These are phyloP conservation scores for Synergus japonicus DNA, from an alignment of 2,888 invertebrate species.

Conservation along the genomic window DNA sequence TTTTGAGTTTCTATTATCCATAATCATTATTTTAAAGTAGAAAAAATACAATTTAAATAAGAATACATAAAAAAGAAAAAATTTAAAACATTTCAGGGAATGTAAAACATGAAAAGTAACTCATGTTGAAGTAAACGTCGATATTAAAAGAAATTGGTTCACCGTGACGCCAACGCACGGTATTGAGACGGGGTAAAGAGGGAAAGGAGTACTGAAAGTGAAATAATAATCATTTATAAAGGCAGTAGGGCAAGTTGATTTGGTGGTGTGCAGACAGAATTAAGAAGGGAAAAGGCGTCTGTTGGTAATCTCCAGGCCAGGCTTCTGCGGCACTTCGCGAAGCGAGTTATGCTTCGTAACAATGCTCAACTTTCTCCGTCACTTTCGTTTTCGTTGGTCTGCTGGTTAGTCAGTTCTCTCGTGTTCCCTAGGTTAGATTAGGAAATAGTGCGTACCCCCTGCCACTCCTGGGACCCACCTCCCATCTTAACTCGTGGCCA, in stretches of 20 bases:
- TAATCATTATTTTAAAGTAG: too few species aligned
- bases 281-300: conserved; percentile 3
- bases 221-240: background rate
- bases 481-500: conserved; percentile 56
- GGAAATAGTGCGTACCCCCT: conserved; percentile 69
- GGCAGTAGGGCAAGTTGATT: background rate
- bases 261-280: background rate
- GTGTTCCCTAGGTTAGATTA: conserved; percentile 63
- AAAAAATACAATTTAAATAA: too few species aligned
- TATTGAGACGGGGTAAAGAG: background rate
- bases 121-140: too few species aligned
- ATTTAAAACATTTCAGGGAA: too few species aligned
- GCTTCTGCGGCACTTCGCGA: conserved; percentile 32
- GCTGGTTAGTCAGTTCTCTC: conserved; percentile 57
- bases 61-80: too few species aligned
- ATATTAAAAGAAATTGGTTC: too few species aligned
- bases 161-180: background rate
- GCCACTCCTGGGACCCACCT: conserved; percentile 55
- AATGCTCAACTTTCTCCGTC: conserved; percentile 77
- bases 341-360: conserved; percentile 73
- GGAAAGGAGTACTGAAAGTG: background rate
- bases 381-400: conserved; percentile 77
- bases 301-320: background rate
- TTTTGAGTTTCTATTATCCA: too few species aligned
- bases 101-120: too few species aligned